A percentile compares a stretch with the other conserved stretches of the same genome.
These are phyloP conservation scores for Notiomystis cincta DNA, from an alignment of 2,113 vertebrate species.

Conservation along the genomic window DNA sequence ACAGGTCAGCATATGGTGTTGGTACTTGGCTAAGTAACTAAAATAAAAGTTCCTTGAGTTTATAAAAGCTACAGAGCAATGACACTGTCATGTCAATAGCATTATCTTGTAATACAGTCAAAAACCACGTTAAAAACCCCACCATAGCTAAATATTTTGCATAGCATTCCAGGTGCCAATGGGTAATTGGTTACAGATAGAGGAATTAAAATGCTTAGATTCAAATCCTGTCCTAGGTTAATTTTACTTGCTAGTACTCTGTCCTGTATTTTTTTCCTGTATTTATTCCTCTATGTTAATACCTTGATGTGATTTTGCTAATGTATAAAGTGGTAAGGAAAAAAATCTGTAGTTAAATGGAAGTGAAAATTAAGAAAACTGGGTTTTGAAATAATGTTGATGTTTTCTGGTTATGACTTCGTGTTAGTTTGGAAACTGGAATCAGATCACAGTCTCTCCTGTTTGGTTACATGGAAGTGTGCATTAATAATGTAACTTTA, in stretches of 20 bases:
- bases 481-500: neutral
- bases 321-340: neutral
- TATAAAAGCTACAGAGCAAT: neutral
- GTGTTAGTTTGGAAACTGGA: neutral
- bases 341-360: neutral
- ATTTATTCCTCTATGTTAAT: neutral
- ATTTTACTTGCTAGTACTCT: neutral
- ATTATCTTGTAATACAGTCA: neutral
- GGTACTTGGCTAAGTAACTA: neutral
- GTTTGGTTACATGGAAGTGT: neutral
- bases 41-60: neutral
- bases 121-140: neutral
- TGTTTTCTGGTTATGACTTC: neutral
- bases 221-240: neutral
- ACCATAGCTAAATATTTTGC: neutral
- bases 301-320: neutral
- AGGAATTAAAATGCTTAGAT: neutral
- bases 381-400: neutral
- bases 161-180: neutral
- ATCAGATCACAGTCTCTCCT: neutral
- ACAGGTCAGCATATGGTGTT: conserved; percentile 78
- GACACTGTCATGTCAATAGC: neutral
- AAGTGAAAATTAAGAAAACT: neutral
- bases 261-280: neutral
- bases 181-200: neutral